phyloP scores from a whole-genome alignment of 1,140 invertebrate genomes.

The Drosophila funebris region DNA sequence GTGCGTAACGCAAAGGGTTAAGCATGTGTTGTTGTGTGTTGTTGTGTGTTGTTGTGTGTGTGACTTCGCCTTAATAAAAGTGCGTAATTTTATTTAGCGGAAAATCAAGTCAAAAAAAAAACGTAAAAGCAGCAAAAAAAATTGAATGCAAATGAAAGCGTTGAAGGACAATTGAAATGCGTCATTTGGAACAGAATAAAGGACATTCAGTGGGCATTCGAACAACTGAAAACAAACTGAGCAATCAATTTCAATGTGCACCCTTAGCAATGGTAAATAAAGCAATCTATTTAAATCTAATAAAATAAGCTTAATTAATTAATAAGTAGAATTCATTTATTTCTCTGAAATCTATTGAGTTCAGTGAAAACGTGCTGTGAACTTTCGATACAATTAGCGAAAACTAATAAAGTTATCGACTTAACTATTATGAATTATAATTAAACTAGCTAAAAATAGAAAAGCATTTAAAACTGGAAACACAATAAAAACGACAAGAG shows the following conservation, averaged over 20 bases:
- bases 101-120: constrained; percentile 2
- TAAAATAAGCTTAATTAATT: not conserved
- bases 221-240: not conserved
- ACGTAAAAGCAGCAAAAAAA: not conserved
- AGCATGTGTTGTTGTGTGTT: constrained; percentile 17
- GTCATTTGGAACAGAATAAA: constrained; percentile 22
- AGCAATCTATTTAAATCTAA: constrained; percentile 20
- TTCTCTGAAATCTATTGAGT: not conserved
- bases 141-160: constrained; percentile 13
- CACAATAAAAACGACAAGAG: constrained; percentile 6
- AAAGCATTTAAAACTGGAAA: constrained; percentile 2
- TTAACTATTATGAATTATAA: not conserved
- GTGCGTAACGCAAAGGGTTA: not conserved
- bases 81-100: constrained; percentile 35
- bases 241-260: not conserved
- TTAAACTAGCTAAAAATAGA: constrained; percentile 8
- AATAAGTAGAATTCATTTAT: not conserved
- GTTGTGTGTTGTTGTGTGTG: constrained; percentile 24
- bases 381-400: not conserved
- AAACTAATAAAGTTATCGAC: not conserved
- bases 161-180: constrained; percentile 33
- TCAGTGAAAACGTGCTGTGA: not conserved
- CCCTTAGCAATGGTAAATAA: constrained; percentile 16
- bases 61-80: constrained; percentile 44
- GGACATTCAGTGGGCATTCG: constrained; percentile 27